Conservation (phyloP, 2,797 vertebrate species). For the Microctenopoma stevenorrisi region DNA sequence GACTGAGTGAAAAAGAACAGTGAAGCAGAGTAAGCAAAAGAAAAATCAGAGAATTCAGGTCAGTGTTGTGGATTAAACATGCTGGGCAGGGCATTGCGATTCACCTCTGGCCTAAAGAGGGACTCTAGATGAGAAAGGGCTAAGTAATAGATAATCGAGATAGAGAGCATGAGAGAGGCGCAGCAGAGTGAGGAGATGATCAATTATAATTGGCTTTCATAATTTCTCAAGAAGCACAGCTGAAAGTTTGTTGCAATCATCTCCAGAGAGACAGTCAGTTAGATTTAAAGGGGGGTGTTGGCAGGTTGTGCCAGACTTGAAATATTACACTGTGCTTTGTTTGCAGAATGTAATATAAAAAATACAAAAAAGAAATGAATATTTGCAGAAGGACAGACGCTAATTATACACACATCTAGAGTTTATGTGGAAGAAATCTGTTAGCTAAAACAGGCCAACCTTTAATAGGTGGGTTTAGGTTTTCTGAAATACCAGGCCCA, state of each 20-base stretch:
- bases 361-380: neutral
- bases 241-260: constrained; percentile 44
- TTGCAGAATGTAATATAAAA: constrained; percentile 31
- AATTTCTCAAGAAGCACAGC: constrained; percentile 41
- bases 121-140: constrained; percentile 28
- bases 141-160: constrained; percentile 42
- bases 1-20: constrained; percentile 53
- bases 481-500: constrained; percentile 24
- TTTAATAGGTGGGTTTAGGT: constrained; percentile 38
- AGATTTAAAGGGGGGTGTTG: constrained; percentile 29
- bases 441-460: constrained; percentile 26
- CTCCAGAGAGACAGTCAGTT: constrained; percentile 28
- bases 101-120: constrained; percentile 48
- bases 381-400: constrained; percentile 12
- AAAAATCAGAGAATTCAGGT: constrained; percentile 71
- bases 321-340: constrained; percentile 12
- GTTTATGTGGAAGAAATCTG: neutral
- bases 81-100: constrained; percentile 52
- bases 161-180: constrained; percentile 6
- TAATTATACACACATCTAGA: neutral
- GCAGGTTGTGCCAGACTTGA: constrained; percentile 31
- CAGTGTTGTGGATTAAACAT: constrained; percentile 63
- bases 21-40: constrained; percentile 57
- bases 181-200: constrained; percentile 46
- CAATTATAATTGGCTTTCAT: constrained; percentile 49